phyloP scores from a whole-genome alignment of 2,888 invertebrate species.

The Acanthosepion lycidas region DNA sequence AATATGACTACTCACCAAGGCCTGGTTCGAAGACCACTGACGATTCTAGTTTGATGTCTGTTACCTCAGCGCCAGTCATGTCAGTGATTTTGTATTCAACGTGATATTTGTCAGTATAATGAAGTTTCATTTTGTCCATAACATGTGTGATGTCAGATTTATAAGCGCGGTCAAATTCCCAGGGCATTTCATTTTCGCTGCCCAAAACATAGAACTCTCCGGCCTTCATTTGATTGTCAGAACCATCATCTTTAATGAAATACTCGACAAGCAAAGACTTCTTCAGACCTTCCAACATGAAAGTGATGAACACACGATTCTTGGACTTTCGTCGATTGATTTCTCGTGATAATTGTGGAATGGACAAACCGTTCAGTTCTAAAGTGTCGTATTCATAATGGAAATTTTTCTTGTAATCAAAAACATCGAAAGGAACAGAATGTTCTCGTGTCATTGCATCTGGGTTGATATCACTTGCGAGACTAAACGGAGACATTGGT shows the following conservation, averaged over 20 bases:
- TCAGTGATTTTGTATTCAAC: conserved; percentile 50
- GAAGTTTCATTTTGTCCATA: conserved; percentile 49
- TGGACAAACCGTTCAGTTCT: conserved; percentile 50
- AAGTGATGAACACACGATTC: conserved; percentile 50
- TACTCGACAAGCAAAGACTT: conserved; percentile 50
- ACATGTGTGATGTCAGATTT: conserved; percentile 50
- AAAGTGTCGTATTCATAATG: conserved; percentile 51
- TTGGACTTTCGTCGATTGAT: conserved; percentile 38
- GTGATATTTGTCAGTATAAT: conserved; percentile 51
- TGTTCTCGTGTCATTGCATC: conserved; percentile 50
- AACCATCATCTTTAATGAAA: conserved; percentile 35
- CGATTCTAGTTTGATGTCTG: conserved; percentile 48
- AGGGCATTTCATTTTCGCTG: conserved; percentile 51
- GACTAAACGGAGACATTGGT: conserved; percentile 50
- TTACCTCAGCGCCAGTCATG: conserved; percentile 48
- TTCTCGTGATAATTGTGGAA: conserved; percentile 50
- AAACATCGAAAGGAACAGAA: conserved; percentile 49
- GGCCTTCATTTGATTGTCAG: conserved; percentile 41
- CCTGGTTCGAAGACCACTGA: conserved; percentile 52
- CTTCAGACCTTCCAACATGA: conserved; percentile 50
- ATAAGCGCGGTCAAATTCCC: conserved; percentile 50
- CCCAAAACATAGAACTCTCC: conserved; percentile 52
- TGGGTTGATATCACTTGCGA: conserved; percentile 51
- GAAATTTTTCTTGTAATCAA: conserved; percentile 50
- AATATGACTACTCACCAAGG: conserved; percentile 48